Evolutionary conservation across 2,113 vertebrate genomes (phyloP).

Genomic region (Chiloscyllium plagiosum): DNA sequence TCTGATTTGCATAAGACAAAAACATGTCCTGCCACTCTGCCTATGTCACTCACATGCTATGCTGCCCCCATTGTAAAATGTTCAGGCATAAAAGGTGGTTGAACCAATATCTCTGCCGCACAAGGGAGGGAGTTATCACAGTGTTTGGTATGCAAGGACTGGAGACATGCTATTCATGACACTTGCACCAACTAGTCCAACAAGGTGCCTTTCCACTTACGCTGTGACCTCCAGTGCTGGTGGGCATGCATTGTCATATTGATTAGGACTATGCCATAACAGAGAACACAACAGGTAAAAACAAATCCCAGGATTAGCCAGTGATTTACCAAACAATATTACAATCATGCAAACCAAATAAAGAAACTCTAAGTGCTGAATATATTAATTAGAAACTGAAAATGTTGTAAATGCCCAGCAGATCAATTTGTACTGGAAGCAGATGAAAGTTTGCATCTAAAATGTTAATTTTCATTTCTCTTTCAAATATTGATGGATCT

Average conservation of each 20-base stretch:
- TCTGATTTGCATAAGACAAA: not conserved
- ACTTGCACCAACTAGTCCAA: not conserved
- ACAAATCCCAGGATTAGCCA: not conserved
- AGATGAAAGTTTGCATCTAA: not conserved
- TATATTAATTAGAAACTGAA: not conserved
- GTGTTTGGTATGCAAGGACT: not conserved
- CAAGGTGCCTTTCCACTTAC: not conserved
- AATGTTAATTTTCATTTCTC: constrained; percentile 9
- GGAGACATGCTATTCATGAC: not conserved
- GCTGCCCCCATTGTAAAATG: not conserved
- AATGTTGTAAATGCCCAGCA: not conserved
- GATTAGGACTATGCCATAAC: not conserved
- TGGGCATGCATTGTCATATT: not conserved
- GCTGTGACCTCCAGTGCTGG: not conserved
- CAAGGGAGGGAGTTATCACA: not conserved
- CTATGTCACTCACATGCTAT: not conserved
- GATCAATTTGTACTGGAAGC: not conserved
- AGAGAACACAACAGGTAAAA: not conserved
- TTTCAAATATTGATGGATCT: not conserved
- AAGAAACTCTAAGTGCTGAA: not conserved
- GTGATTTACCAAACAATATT: not conserved
- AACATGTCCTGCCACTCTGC: not conserved
- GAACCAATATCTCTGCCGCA: not conserved
- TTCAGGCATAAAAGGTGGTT: not conserved
- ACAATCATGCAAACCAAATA: not conserved